These are phyloP conservation scores for Halisarca cf. caerulea DNA, from an alignment of 37 sponge, comb jelly and placozoan species.

Conservation along the genomic window DNA sequence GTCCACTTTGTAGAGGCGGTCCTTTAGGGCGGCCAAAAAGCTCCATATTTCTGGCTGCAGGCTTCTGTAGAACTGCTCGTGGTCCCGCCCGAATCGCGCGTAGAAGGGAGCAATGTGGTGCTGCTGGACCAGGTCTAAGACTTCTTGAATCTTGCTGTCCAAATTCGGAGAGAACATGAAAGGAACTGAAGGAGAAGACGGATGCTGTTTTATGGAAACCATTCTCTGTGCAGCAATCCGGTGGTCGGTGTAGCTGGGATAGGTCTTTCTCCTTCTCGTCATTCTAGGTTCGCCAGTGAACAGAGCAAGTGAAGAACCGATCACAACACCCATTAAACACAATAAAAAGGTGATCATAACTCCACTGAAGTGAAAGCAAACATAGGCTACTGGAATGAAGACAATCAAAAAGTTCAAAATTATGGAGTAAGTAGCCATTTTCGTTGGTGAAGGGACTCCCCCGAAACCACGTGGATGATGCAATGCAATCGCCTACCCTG, in stretches of 20 bases:
- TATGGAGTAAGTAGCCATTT: neutral
- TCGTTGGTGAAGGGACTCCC: neutral
- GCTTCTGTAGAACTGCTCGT: conserved; percentile 56
- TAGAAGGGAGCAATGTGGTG: conserved; percentile 61
- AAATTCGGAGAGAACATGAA: conserved; percentile 8
- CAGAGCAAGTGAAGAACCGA: conserved; percentile 30
- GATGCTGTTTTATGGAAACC: conserved; percentile 2
- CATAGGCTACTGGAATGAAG: neutral
- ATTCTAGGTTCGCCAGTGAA: conserved; percentile 33
- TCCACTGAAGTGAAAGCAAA: conserved; percentile 11
- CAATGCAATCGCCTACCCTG: neutral
- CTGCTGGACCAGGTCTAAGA: conserved; percentile 38
- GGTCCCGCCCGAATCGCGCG: conserved; percentile 26
- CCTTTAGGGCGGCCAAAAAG: conserved; percentile 25
- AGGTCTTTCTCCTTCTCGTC: conserved; percentile 39
- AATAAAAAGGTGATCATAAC: neutral
- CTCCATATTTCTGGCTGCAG: conserved; percentile 61
- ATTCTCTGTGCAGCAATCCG: neutral
- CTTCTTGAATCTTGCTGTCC: conserved; percentile 18
- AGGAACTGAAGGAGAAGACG: neutral
- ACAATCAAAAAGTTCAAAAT: neutral
- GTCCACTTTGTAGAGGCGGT: conserved; percentile 52
- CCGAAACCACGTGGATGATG: neutral
- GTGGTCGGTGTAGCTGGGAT: conserved; percentile 29
- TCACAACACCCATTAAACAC: neutral